phyloP scores from a whole-genome alignment of 2,797 vertebrate species.

The Anomalospiza imberbis region DNA sequence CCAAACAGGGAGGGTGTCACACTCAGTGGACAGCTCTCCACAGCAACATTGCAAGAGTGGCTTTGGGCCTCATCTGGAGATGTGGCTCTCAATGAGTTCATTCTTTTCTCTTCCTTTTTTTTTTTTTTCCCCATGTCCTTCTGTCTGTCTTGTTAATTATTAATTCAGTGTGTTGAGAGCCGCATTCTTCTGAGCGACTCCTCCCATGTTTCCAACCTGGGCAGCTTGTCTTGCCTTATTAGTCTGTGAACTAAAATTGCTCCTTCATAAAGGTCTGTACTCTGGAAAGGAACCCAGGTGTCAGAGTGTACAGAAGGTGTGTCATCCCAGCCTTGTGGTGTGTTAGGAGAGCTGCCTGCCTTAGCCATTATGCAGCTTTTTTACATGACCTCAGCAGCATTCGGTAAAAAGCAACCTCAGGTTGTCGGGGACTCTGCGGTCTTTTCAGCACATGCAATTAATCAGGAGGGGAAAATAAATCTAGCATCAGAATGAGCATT shows the following conservation, averaged over 20 bases:
- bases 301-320: conserved; percentile 46
- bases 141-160: conserved; percentile 49
- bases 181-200: neutral
- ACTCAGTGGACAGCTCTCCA: neutral
- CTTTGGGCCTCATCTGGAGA: neutral
- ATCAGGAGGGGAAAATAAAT: conserved; percentile 49
- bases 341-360: neutral
- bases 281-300: conserved; percentile 9
- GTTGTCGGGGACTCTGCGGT: neutral
- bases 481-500: conserved; percentile 6
- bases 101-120: neutral
- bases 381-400: neutral
- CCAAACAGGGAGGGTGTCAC: neutral
- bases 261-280: conserved; percentile 14
- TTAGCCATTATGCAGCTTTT: neutral
- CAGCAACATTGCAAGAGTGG: neutral
- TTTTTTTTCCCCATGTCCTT: neutral
- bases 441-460: conserved; percentile 28
- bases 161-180: neutral
- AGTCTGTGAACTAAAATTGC: conserved; percentile 18
- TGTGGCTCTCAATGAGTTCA: neutral
- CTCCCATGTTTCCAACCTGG: conserved; percentile 41
- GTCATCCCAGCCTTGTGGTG: neutral
- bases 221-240: conserved; percentile 1
- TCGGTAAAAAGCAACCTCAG: neutral